Conservation (phyloP, 2,888 invertebrate species). For the Serripes groenlandicus region DNA sequence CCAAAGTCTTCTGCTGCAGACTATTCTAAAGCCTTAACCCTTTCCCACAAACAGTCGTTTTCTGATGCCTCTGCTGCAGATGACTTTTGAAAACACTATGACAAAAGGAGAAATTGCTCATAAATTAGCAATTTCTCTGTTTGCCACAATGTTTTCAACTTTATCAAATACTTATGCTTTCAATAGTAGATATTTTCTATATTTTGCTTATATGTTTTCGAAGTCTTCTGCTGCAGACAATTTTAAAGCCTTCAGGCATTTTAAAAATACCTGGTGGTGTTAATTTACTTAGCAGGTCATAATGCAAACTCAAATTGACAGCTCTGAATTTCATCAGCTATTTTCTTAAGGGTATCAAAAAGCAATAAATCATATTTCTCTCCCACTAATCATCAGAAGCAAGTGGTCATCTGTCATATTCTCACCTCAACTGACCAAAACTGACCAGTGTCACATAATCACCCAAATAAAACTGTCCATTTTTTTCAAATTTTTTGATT, state of each 20-base stretch:
- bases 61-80: neutral
- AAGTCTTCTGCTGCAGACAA: neutral
- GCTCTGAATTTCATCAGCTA: neutral
- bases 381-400: neutral
- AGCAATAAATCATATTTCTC: neutral
- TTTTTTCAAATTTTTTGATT: slow-evolving; percentile 19
- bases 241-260: too few species aligned
- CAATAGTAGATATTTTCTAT: too few species aligned
- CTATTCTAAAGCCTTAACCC: too few species aligned
- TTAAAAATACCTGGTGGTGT: too few species aligned
- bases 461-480: slow-evolving; percentile 8
- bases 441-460: slow-evolving; percentile 16
- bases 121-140: neutral
- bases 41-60: neutral
- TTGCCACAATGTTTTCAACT: neutral
- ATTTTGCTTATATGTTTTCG: neutral
- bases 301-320: too few species aligned
- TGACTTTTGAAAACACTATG: neutral
- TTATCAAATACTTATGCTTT: neutral
- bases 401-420: slow-evolving; percentile 22
- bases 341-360: neutral
- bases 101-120: neutral
- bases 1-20: too few species aligned
- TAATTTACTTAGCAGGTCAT: too few species aligned
- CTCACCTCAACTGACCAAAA: slow-evolving; percentile 22